A percentile compares a stretch with the other conserved stretches of the same genome.
These are phyloP conservation scores for Pemphigus obesinymphae DNA, from an alignment of 1,140 invertebrate species.

Conservation along the genomic window DNA sequence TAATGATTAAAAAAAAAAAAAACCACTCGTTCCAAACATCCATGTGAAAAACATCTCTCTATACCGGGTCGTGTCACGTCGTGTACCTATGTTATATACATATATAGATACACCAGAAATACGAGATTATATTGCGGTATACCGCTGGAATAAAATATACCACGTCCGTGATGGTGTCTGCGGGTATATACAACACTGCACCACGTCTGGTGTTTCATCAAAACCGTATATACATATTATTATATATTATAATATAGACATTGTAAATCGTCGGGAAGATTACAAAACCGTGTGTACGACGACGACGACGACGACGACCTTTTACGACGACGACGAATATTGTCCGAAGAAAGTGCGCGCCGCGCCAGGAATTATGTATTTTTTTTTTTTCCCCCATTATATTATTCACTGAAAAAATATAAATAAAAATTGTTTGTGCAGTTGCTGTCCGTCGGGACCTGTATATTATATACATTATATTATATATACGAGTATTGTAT, in stretches of 20 bases:
- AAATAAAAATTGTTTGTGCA: background rate
- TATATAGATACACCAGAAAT: background rate
- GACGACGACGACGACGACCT: background rate
- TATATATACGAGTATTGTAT: background rate
- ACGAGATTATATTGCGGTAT: background rate
- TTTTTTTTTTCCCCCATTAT: background rate
- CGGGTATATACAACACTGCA: background rate
- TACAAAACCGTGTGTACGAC: background rate
- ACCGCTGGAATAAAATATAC: constrained; percentile 10
- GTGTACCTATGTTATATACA: background rate
- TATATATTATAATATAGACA: too few relatives aligned
- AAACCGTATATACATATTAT: background rate
- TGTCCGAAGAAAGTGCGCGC: background rate
- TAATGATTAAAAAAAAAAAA: background rate
- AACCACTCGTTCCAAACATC: background rate
- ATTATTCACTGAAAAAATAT: background rate
- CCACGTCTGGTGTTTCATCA: constrained; percentile 5
- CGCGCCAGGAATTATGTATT: background rate
- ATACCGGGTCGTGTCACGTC: background rate
- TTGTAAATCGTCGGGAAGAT: constrained; percentile 16
- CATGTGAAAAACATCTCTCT: background rate
- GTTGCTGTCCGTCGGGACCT: background rate
- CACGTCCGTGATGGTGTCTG: background rate
- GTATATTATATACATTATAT: background rate
- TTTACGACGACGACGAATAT: constrained; percentile 1